These are phyloP conservation scores for Arion vulgaris DNA, from an alignment of 1,140 invertebrate species.

Conservation along the genomic window DNA sequence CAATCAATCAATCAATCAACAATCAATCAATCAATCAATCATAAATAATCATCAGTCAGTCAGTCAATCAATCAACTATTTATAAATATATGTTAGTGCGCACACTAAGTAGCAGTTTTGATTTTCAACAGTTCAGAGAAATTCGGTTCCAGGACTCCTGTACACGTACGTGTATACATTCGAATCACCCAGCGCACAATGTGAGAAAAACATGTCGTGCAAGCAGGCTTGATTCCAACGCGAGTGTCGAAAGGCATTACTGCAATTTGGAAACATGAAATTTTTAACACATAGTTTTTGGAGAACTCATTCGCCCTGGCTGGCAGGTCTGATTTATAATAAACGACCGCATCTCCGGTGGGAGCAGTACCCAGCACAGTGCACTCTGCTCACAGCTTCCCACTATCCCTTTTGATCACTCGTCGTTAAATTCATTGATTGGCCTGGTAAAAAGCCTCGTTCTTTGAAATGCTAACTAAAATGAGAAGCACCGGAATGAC, in stretches of 20 bases:
- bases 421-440: not conserved
- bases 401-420: not conserved
- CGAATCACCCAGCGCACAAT: not conserved
- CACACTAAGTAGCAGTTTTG: too few species aligned
- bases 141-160: too few species aligned
- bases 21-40: too few species aligned
- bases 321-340: constrained; percentile 1
- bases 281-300: constrained; percentile 9
- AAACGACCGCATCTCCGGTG: not conserved
- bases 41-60: too few species aligned
- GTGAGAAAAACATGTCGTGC: not conserved
- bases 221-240: not conserved
- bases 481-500: not conserved
- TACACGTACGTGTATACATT: not conserved
- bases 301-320: not conserved
- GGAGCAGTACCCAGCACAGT: not conserved
- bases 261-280: constrained; percentile 13
- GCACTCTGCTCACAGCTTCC: not conserved
- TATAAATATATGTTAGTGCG: too few species aligned
- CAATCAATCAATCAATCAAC: too few species aligned
- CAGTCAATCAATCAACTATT: too few species aligned
- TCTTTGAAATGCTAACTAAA: not conserved
- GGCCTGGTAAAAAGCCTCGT: not conserved
- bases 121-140: too few species aligned
- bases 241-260: constrained; percentile 3